Evolutionary conservation across 2,888 invertebrate species (phyloP), one percentile per base, ranked within the genome.

Genomic region (Volucella zonaria): DNA sequence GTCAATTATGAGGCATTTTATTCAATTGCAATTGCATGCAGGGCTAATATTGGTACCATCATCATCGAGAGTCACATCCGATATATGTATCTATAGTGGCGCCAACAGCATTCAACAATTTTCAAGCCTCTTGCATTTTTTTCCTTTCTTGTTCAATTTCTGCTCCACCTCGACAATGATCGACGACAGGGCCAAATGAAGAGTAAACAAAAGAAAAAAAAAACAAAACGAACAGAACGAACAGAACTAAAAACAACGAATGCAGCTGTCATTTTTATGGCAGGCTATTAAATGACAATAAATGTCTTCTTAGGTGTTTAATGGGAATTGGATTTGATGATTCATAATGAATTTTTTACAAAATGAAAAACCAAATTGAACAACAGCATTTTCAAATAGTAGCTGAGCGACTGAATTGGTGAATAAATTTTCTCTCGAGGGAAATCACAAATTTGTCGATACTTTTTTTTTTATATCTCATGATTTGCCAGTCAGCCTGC

Each of bases 231-330:
- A 23, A 23, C 23, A 23, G 3, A 23, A 31, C 31, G 31, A 31
- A 31, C 45, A 45, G 12, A n/a, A 38, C 42, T 38, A 43, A 42
- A 18, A 14, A 49, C 23, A 40, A 52, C 51, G 51, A 78, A 81
- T 86, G 82, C 86, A 82, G 64, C 74, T 80, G 77, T 86, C 82
- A 75, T 9, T 78, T 86, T 82, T 78, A 82, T 86, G 77, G 47
- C 68, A 18, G 23, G 77, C 82, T 86, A 82, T 86, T 82, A 86
- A 86, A 86, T 66, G 81, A 81, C 82, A 82, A 74, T 86, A 86
- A 86, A 86, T 78, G 82, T 78, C 86, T 70, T 82, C 68, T 66
- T 42, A 85, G 85, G 85, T 85, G 85, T 85, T 81, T 85, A 85
- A 85, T 85, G 77, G 76, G 59, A 77, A 77, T 73, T 71, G 43